These are phyloP conservation scores for Pheosia gnoma DNA, from an alignment of 2,888 invertebrate genomes.

Conservation along the genomic window DNA sequence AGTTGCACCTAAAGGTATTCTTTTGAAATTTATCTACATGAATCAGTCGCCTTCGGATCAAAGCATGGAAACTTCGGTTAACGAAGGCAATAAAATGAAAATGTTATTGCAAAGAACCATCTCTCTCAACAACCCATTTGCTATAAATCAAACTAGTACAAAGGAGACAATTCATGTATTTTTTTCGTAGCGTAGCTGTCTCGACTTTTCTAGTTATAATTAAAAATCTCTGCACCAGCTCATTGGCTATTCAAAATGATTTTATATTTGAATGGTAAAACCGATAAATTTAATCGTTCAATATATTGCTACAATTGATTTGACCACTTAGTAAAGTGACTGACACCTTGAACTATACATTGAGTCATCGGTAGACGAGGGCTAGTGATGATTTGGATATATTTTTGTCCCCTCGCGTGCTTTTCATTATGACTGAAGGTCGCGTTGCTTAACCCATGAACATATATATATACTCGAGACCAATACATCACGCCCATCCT, in stretches of 20 bases:
- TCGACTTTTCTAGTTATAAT: neutral
- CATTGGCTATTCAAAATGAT: neutral
- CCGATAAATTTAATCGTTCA: neutral
- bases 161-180: too few relatives aligned
- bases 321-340: conserved; percentile 37
- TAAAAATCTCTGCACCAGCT: neutral
- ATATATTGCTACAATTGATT: conserved; percentile 3
- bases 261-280: neutral
- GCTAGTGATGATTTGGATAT: conserved; percentile 44
- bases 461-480: conserved; percentile 9
- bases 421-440: conserved; percentile 46
- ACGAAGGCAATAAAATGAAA: too few relatives aligned
- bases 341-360: conserved; percentile 47
- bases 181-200: neutral
- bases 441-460: conserved; percentile 39
- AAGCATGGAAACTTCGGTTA: too few relatives aligned
- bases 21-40: too few relatives aligned
- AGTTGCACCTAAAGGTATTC: too few relatives aligned
- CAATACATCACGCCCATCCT: conserved; percentile 42
- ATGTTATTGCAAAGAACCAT: neutral
- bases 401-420: conserved; percentile 37
- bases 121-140: neutral
- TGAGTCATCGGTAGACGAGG: conserved; percentile 29
- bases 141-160: too few relatives aligned
- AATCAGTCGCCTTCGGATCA: too few relatives aligned